Evolutionary conservation across 2,888 invertebrate species (phyloP).

Genomic region (Harpagoxenus sublaevis): DNA sequence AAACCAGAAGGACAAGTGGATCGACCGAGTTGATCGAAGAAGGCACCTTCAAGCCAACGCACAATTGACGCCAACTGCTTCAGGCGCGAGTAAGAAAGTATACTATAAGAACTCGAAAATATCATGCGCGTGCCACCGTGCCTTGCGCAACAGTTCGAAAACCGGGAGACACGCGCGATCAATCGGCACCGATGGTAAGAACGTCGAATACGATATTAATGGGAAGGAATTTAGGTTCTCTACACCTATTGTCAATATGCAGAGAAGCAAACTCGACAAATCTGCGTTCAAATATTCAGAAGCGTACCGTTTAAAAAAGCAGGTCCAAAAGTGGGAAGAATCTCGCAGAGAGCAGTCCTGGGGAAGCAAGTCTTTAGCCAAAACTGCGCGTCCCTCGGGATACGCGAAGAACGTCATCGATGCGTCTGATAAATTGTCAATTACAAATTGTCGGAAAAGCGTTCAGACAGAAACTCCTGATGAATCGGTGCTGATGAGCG

Average conservation of each 20-base stretch:
- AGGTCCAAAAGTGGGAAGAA: not conserved
- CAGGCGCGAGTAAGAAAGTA: not conserved
- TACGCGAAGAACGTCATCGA: not conserved
- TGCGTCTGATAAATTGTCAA: constrained; percentile 38
- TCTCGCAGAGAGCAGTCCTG: constrained; percentile 17
- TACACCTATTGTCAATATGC: not conserved
- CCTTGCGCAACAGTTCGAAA: not conserved
- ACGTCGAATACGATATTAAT: not conserved
- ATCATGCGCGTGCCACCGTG: constrained; percentile 15
- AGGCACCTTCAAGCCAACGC: not conserved
- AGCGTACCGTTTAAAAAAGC: constrained; percentile 29
- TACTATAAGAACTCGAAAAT: not conserved
- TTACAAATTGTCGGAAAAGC: constrained; percentile 27
- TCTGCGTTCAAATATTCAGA: constrained; percentile 24
- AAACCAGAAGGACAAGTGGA: not conserved
- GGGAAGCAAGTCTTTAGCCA: constrained; percentile 50
- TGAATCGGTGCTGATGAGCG: not conserved
- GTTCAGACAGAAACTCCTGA: not conserved
- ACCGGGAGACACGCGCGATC: not conserved
- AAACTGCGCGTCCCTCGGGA: constrained; percentile 44
- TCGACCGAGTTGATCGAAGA: not conserved
- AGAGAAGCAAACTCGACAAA: not conserved
- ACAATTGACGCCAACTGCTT: not conserved
- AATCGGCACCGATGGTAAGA: not conserved
- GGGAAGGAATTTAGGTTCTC: not conserved